Evolutionary conservation across 2,113 vertebrate genomes (phyloP), one percentile per base, ranked within the genome.

Genomic region (Atherinomorus stipes): DNA sequence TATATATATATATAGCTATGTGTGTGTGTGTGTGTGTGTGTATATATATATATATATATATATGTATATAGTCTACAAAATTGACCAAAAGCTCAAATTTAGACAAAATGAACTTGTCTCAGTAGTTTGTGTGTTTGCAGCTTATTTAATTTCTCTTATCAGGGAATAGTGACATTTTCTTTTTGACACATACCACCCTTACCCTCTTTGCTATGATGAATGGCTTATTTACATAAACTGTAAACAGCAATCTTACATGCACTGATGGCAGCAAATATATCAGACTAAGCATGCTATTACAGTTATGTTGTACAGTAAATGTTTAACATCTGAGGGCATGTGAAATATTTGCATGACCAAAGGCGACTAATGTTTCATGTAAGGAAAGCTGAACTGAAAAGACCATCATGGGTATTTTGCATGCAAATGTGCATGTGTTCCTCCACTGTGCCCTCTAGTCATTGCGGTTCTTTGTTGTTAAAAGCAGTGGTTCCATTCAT

Each of bases 291-390:
- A 59, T 23, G 52, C 56, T 37, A 69, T 21, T 59, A n/a, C 60
- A 68, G 54, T 37, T 56, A 38, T 52, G 59, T 57, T 70, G 72
- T 63, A 60, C 67, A 57, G 77, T 87, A 68, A 74, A 77, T 76
- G 56, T 73, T 85, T 76, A 64, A 86, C 66, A 81, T 87, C 76
- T 71, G 75, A 85, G 74, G 71, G 57, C 70, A 74, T 67, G 21
- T 59, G 53, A 78, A 82, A 87, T 81, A 80, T 76, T 81, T 75
- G 67, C 61, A 83, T 76, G 64, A 74, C 40, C 9, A 37, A 53
- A 28, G 19, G 47, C 53, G 73, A 71, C 28, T 63, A 22, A 31
- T 2, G 21, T 47, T 57, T 54, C 8, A 50, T 72, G 38, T 38
- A 22, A 11, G 25, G 45, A 70, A 64, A 12, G 0, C n/a, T 19